These are phyloP conservation scores for Daboia siamensis DNA, from an alignment of 2,113 vertebrate genomes.

Conservation along the genomic window DNA sequence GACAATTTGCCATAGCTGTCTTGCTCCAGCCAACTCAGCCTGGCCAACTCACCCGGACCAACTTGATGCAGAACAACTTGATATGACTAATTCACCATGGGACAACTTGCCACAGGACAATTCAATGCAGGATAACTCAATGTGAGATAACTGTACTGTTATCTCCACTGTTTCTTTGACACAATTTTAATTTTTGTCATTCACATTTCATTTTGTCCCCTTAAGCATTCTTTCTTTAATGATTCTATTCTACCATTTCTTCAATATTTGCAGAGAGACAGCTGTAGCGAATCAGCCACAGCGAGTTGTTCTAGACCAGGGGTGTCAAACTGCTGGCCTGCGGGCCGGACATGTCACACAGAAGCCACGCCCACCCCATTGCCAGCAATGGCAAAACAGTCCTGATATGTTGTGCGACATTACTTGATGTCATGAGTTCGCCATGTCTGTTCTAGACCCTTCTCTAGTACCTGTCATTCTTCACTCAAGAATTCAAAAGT, in stretches of 20 bases:
- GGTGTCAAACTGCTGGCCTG: too few species aligned
- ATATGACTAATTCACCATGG: too few species aligned
- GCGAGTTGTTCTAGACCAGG: too few species aligned
- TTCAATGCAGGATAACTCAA: not conserved
- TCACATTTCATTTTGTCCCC: not conserved
- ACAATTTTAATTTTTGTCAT: not conserved
- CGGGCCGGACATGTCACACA: too few species aligned
- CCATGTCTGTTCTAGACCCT: too few species aligned
- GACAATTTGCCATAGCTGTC: not conserved
- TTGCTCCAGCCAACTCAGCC: not conserved
- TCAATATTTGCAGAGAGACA: not conserved
- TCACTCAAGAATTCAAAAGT: not conserved
- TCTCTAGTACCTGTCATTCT: not conserved
- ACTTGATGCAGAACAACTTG: not conserved
- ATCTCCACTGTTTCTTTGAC: not conserved
- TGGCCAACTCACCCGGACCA: not conserved
- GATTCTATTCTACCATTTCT: not conserved
- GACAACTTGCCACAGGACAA: not conserved
- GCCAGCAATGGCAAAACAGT: too few species aligned
- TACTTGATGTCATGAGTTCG: too few species aligned
- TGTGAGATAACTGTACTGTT: not conserved
- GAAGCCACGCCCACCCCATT: too few species aligned
- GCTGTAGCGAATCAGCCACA: not conserved
- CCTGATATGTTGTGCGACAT: too few species aligned
- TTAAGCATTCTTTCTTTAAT: not conserved